Conservation (phyloP, 1,140 invertebrate species). For the Papilio xuthus region DNA sequence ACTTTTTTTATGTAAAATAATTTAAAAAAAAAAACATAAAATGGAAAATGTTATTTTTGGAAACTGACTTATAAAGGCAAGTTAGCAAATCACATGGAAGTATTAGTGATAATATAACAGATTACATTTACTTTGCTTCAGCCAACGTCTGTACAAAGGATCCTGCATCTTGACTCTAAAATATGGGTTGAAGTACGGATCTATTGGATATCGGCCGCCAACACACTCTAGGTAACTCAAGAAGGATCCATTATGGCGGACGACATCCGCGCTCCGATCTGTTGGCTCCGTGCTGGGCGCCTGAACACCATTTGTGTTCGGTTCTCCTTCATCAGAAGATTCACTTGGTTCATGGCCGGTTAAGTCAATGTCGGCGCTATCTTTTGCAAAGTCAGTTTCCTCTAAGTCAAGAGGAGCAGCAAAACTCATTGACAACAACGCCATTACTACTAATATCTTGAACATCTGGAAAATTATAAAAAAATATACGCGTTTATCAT, state of each 20-base stretch:
- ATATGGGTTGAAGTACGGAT: not conserved
- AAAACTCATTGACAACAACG: not conserved
- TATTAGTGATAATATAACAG: not conserved
- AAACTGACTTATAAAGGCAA: too few species aligned
- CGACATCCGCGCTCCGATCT: not conserved
- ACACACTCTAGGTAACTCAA: not conserved
- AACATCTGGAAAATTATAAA: constrained; percentile 1
- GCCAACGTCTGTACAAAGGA: not conserved
- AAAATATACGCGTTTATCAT: not conserved
- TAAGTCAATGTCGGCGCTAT: not conserved
- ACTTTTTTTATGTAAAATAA: too few species aligned
- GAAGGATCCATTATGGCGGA: not conserved
- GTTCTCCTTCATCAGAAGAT: not conserved
- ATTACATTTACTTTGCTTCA: not conserved
- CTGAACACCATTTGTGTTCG: not conserved
- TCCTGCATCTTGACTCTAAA: not conserved
- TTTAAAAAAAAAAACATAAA: too few species aligned
- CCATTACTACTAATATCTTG: not conserved
- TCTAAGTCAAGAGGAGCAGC: not conserved
- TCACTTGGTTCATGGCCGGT: not conserved
- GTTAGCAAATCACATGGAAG: too few species aligned
- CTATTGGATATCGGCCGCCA: not conserved
- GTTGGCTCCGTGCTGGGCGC: not conserved
- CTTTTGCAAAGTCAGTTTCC: not conserved
- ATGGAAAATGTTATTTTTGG: too few species aligned